Conservation (phyloP, 2,888 invertebrate genomes). For the Bhutanitis thaidina region DNA sequence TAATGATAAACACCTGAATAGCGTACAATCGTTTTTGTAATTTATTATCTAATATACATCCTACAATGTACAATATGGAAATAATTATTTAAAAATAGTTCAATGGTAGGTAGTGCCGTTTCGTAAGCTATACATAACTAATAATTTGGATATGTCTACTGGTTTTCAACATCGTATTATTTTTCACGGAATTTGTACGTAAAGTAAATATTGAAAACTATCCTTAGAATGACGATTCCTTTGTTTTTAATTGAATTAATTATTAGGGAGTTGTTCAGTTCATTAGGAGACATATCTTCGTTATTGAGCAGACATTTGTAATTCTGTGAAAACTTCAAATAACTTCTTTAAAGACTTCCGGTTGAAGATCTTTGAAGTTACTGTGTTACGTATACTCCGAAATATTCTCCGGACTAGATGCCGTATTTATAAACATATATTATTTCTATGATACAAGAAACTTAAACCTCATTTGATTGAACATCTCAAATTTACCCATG, state of each 20-base stretch:
- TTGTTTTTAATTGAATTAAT: too few species aligned
- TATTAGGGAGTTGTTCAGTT: too few species aligned
- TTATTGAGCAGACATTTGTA: too few species aligned
- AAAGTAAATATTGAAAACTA: too few species aligned
- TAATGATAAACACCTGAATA: constrained; percentile 60
- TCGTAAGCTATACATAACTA: neutral
- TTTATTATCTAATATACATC: constrained; percentile 34
- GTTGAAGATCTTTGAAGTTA: too few species aligned
- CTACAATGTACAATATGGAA: constrained; percentile 15
- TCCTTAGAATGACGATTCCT: too few species aligned
- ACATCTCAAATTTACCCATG: neutral
- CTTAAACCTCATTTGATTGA: neutral
- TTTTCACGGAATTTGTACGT: neutral
- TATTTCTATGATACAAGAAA: neutral
- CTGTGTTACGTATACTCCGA: too few species aligned
- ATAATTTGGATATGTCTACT: constrained; percentile 8
- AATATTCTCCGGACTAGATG: too few species aligned
- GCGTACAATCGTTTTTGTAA: constrained; percentile 57
- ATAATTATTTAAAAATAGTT: constrained; percentile 17
- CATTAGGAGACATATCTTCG: too few species aligned
- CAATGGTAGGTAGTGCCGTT: neutral
- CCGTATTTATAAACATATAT: too few species aligned
- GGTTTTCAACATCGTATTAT: neutral
- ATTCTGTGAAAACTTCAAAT: too few species aligned
- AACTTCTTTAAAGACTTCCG: too few species aligned